These are phyloP conservation scores for Suillia variegata DNA, from an alignment of 2,888 invertebrate species.

Conservation along the genomic window DNA sequence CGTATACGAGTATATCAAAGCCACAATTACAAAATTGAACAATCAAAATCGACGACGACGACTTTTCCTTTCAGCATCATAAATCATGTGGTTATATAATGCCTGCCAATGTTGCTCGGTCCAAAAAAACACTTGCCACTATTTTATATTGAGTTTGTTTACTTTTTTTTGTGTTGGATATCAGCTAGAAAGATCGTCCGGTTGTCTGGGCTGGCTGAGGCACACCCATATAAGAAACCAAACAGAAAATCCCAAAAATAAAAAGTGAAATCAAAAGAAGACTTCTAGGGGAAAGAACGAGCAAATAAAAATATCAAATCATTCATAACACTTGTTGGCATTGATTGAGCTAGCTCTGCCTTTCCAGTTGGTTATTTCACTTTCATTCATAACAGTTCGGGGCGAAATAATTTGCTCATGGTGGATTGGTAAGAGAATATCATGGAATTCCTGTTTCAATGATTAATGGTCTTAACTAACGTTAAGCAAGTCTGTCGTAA, in stretches of 20 bases:
- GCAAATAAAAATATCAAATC: slow-evolving; percentile 53
- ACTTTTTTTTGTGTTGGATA: neutral
- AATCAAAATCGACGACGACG: slow-evolving; percentile 32
- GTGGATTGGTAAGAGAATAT: too few species aligned
- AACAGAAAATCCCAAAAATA: neutral
- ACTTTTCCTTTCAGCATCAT: slow-evolving; percentile 32
- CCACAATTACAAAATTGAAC: slow-evolving; percentile 37
- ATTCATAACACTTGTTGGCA: slow-evolving; percentile 52
- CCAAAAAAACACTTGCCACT: slow-evolving; percentile 9
- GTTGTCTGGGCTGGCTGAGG: neutral
- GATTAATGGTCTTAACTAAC: too few species aligned
- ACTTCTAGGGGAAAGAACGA: slow-evolving; percentile 17
- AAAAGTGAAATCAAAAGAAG: neutral
- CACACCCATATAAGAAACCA: neutral
- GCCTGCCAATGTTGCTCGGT: too few species aligned
- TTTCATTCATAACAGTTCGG: slow-evolving; percentile 3
- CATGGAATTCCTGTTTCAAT: too few species aligned
- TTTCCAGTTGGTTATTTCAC: neutral
- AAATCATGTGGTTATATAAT: slow-evolving; percentile 36
- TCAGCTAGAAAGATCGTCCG: slow-evolving; percentile 3
- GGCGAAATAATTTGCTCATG: too few species aligned
- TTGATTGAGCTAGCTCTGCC: slow-evolving; percentile 41
- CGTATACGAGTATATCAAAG: slow-evolving; percentile 16
- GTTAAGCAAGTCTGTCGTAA: too few species aligned
- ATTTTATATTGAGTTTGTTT: too few species aligned